Evolutionary conservation across 92 coral and sea anemone genomes (phyloP).

Genomic region (Hydrozoanthus gracilis): DNA sequence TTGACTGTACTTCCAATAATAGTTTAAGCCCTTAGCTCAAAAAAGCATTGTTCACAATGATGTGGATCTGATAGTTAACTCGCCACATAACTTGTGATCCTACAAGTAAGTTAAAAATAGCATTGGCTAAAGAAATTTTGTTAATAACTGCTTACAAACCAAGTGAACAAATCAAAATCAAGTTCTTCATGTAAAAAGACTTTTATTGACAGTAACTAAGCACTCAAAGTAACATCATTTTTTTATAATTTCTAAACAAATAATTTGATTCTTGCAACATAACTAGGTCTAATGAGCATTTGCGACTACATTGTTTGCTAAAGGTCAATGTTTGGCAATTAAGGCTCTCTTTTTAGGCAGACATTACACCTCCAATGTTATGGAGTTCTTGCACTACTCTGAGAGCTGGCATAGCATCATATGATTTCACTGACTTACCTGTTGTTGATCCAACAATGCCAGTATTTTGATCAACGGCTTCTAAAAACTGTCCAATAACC

Average conservation of each 20-base stretch:
- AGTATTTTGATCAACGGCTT: constrained; percentile 98
- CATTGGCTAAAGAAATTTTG: background rate
- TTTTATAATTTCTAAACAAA: background rate
- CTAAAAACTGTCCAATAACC: constrained; percentile 99
- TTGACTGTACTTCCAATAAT: too few relatives aligned
- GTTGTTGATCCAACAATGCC: constrained; percentile 99
- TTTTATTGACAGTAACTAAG: background rate
- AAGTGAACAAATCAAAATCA: background rate
- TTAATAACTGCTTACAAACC: background rate
- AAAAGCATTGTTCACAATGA: background rate
- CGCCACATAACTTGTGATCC: background rate
- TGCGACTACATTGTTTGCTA: background rate
- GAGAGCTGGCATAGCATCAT: background rate
- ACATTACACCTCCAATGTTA: background rate
- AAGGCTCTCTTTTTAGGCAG: background rate
- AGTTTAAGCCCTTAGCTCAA: too few relatives aligned
- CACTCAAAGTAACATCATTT: background rate
- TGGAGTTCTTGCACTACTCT: background rate
- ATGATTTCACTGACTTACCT: constrained; percentile 53
- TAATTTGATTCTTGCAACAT: background rate
- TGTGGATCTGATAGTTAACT: background rate
- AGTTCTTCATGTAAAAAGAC: background rate
- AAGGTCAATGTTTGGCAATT: background rate
- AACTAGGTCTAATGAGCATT: background rate
- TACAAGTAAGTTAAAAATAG: background rate